Conservation (phyloP, 2,888 invertebrate genomes). For the Drosophila anomelani region DNA sequence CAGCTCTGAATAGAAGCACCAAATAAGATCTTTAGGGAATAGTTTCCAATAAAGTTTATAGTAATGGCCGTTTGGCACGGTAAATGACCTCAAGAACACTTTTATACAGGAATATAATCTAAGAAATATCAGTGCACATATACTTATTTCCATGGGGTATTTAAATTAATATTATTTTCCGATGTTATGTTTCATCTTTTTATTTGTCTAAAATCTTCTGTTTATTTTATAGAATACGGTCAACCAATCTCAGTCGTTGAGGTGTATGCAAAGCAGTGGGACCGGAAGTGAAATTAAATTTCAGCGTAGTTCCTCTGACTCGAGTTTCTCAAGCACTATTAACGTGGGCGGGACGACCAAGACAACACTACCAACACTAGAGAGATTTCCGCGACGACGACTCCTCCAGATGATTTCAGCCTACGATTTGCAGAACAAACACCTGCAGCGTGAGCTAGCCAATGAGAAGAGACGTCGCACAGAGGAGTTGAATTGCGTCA, state of each 20-base stretch:
- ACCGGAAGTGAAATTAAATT: slow-evolving; percentile 69
- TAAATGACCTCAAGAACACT: too few relatives aligned
- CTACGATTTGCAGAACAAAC: slow-evolving; percentile 83
- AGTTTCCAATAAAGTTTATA: too few relatives aligned
- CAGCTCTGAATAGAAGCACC: too few relatives aligned
- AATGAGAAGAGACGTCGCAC: slow-evolving; percentile 83
- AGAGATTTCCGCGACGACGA: slow-evolving; percentile 78
- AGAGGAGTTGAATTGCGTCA: slow-evolving; percentile 83
- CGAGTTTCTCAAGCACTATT: slow-evolving; percentile 66
- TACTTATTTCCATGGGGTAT: too few relatives aligned
- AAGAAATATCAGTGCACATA: too few relatives aligned
- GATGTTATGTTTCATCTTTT: neutral
- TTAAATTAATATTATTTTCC: too few relatives aligned
- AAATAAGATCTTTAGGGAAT: too few relatives aligned
- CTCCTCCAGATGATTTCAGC: slow-evolving; percentile 82
- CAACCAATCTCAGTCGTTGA: neutral
- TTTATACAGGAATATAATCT: too few relatives aligned
- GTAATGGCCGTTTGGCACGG: too few relatives aligned
- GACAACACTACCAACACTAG: slow-evolving; percentile 39
- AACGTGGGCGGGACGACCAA: too few relatives aligned
- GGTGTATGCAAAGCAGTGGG: neutral
- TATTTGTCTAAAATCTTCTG: neutral
- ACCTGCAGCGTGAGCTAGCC: slow-evolving; percentile 82
- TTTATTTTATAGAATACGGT: neutral
- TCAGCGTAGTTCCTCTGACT: slow-evolving; percentile 77